These are phyloP conservation scores for Hassar affinis DNA, from an alignment of 2,113 vertebrate genomes.

Conservation along the genomic window DNA sequence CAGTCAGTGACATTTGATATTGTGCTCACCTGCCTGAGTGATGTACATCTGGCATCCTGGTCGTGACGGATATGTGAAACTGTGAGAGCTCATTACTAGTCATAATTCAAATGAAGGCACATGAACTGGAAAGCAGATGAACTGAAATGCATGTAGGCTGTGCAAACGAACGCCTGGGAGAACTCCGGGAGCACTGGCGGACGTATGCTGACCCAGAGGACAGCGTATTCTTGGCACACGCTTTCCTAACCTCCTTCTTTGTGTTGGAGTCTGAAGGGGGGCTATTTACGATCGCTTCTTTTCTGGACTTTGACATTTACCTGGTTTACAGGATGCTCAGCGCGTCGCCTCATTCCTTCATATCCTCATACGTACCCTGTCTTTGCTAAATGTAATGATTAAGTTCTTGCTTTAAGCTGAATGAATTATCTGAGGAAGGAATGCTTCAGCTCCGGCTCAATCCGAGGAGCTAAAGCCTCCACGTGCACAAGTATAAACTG, in stretches of 20 bases:
- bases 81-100: not conserved
- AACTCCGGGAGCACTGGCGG: not conserved
- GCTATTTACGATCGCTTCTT: not conserved
- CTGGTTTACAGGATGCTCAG: not conserved
- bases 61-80: not conserved
- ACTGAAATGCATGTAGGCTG: not conserved
- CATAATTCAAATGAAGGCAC: slow-evolving; percentile 8
- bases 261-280: not conserved
- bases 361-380: not conserved
- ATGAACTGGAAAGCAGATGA: slow-evolving; percentile 13
- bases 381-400: not conserved
- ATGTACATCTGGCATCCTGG: slow-evolving; percentile 17
- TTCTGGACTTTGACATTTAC: not conserved
- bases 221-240: not conserved
- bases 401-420: not conserved
- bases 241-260: not conserved
- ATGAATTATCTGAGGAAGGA: no score
- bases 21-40: slow-evolving; percentile 12
- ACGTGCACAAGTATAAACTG: not conserved
- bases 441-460: not conserved
- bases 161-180: not conserved
- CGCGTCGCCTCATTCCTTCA: not conserved
- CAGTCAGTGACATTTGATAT: slow-evolving; percentile 1
- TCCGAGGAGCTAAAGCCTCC: not conserved
- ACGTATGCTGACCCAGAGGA: not conserved